Percentiles rank a stretch among this genome's conserved stretches.
phyloP scores from a whole-genome alignment of 2,113 vertebrate species.

The Natator depressus region DNA sequence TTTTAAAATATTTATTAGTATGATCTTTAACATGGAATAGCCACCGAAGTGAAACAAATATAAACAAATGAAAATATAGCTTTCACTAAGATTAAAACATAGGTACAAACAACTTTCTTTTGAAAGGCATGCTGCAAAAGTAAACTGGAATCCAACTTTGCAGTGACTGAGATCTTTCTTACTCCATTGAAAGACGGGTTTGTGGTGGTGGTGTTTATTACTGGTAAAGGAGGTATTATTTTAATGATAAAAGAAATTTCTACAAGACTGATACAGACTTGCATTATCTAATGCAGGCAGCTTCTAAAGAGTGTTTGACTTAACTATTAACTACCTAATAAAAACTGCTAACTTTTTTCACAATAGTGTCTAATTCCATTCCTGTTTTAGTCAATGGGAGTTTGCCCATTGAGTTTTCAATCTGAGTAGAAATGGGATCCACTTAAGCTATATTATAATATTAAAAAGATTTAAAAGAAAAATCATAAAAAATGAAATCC shows the following conservation, averaged over 20 bases:
- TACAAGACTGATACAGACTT: background rate
- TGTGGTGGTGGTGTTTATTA: background rate
- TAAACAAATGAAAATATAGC: background rate
- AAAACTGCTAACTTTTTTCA: background rate
- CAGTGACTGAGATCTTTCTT: background rate
- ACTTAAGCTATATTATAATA: background rate
- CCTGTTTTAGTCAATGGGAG: background rate
- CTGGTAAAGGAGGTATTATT: background rate
- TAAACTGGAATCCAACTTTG: background rate
- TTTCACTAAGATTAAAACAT: background rate
- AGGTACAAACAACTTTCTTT: background rate
- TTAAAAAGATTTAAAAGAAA: no score
- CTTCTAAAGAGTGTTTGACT: background rate
- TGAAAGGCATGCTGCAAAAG: background rate
- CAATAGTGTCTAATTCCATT: background rate
- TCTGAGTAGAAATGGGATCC: background rate
- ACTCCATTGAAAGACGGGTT: background rate
- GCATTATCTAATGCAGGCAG: background rate
- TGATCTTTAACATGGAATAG: background rate
- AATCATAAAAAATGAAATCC: background rate
- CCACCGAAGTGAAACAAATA: background rate
- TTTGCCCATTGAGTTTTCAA: background rate
- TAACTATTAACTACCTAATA: background rate
- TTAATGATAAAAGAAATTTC: background rate
- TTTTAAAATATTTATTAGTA: background rate